Evolutionary conservation across 2,797 vertebrate genomes (phyloP).

Genomic region (Salarias fasciatus): DNA sequence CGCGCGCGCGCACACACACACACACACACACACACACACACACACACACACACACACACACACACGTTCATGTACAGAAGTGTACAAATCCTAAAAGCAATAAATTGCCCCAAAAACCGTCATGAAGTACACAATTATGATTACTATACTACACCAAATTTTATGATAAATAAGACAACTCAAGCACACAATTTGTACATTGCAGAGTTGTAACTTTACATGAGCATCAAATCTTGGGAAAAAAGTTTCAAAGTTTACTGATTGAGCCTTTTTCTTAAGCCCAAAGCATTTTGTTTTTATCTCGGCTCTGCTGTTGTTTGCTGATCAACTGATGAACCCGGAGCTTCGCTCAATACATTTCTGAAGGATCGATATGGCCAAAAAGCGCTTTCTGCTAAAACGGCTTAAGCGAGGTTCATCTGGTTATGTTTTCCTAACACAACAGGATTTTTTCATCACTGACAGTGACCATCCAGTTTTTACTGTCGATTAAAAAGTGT

Average conservation of each 20-base stretch:
- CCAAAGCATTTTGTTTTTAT: slow-evolving; percentile 60
- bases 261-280: slow-evolving; percentile 22
- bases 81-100: too few relatives aligned
- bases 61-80: too few relatives aligned
- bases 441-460: slow-evolving; percentile 54
- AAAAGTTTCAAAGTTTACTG: slow-evolving; percentile 4
- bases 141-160: too few relatives aligned
- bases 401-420: slow-evolving; percentile 37
- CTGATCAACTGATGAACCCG: slow-evolving; percentile 70
- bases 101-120: too few relatives aligned
- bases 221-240: too few relatives aligned
- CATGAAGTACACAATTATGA: too few relatives aligned
- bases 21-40: slow-evolving; percentile 35
- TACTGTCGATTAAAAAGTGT: background rate
- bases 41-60: background rate
- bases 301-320: slow-evolving; percentile 62
- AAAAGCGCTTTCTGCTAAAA: slow-evolving; percentile 18
- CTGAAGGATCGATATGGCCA: slow-evolving; percentile 60
- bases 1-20: slow-evolving; percentile 32
- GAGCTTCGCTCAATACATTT: slow-evolving; percentile 62
- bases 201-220: too few relatives aligned
- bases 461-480: slow-evolving; percentile 29
- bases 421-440: slow-evolving; percentile 54
- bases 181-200: too few relatives aligned
- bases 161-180: too few relatives aligned